Percentiles rank a stretch among this genome's conserved stretches.
Evolutionary conservation across 2,113 vertebrate genomes (phyloP).

Genomic region (Cathartes aura): DNA sequence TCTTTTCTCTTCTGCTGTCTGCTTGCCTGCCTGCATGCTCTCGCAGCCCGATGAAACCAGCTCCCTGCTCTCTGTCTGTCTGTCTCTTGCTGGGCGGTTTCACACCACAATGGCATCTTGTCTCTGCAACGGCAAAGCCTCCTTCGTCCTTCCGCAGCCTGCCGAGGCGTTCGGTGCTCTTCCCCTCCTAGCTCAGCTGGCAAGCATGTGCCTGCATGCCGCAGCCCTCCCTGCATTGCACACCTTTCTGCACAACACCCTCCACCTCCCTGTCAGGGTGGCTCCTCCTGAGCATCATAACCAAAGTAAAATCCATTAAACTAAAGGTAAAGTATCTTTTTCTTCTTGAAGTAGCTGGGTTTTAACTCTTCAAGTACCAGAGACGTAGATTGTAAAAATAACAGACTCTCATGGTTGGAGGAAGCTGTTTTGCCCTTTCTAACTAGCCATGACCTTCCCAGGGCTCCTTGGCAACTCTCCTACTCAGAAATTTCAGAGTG

Average conservation of each 20-base stretch:
- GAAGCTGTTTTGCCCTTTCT: background rate
- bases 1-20: slow-evolving; percentile 31
- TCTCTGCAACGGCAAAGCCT: slow-evolving; percentile 1
- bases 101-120: slow-evolving; percentile 11
- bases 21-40: slow-evolving; percentile 58
- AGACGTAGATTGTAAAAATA: slow-evolving; percentile 30
- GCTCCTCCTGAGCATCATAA: slow-evolving; percentile 68
- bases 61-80: slow-evolving; percentile 35
- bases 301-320: slow-evolving; percentile 82
- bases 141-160: background rate
- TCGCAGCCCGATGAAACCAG: background rate
- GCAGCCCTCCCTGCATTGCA: background rate
- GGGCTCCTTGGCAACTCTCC: slow-evolving; percentile 35
- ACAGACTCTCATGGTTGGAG: background rate
- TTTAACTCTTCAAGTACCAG: slow-evolving; percentile 74
- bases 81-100: background rate
- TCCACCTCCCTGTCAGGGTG: slow-evolving; percentile 55
- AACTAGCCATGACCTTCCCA: slow-evolving; percentile 11
- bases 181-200: background rate
- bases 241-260: background rate
- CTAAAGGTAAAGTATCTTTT: slow-evolving; percentile 80
- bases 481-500: background rate
- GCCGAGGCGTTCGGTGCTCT: background rate
- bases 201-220: background rate
- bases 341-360: slow-evolving; percentile 61